Evolutionary conservation across 2,888 invertebrate species (phyloP).

Genomic region (Metellina segmentata): DNA sequence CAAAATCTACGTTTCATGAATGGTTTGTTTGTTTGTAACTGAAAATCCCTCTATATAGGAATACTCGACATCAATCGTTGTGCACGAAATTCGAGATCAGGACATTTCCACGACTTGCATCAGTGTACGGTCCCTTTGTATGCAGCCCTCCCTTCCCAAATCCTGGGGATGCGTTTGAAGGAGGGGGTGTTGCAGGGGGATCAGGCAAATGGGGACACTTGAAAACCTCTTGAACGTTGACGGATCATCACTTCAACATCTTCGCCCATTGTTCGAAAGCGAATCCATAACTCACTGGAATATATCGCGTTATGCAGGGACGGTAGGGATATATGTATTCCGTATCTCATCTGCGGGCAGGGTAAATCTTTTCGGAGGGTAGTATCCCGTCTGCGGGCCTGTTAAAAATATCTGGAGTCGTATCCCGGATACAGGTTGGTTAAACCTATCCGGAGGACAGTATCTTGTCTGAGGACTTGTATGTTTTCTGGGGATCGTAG

Average conservation of each 20-base stretch:
- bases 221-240: conserved; percentile 57
- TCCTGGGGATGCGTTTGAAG: neutral
- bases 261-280: conserved; percentile 44
- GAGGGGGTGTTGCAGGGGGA: conserved; percentile 9
- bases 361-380: neutral
- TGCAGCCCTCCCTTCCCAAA: neutral
- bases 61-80: too few species aligned
- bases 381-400: too few species aligned
- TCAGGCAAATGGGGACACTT: conserved; percentile 42
- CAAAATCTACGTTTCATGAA: too few species aligned
- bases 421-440: too few species aligned
- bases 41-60: too few species aligned
- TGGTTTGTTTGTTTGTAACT: too few species aligned
- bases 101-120: conserved; percentile 6
- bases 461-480: too few species aligned
- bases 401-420: too few species aligned
- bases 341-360: neutral
- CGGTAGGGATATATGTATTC: too few species aligned
- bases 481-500: too few species aligned
- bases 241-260: conserved; percentile 71
- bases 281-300: conserved; percentile 27
- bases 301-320: neutral
- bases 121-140: neutral
- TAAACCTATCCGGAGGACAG: too few species aligned
- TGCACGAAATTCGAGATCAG: neutral